A percentile compares a stretch with the other conserved stretches of the same genome.
Evolutionary conservation across 2,113 vertebrate species (phyloP).

Genomic region (Anser cygnoides): DNA sequence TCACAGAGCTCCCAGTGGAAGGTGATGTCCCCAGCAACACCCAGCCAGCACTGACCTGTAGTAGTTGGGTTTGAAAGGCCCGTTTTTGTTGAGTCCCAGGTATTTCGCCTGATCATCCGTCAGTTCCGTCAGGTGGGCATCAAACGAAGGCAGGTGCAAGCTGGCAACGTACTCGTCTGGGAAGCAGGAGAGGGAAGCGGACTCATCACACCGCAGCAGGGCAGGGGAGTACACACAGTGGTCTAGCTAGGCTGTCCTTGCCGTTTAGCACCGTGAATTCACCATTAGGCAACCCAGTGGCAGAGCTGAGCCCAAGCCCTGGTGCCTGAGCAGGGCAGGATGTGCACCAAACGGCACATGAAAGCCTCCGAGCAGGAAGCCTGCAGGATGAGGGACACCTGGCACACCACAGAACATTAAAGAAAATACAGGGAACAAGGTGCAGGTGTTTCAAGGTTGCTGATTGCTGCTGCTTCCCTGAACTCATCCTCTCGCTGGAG

Average conservation of each 20-base stretch:
- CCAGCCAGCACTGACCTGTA: slow-evolving; percentile 73
- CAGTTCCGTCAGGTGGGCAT: slow-evolving; percentile 86
- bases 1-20: too few species aligned
- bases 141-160: slow-evolving; percentile 85
- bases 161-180: slow-evolving; percentile 88
- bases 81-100: slow-evolving; percentile 88
- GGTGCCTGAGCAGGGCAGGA: not conserved
- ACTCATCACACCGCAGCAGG: not conserved
- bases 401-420: rapidly evolving
- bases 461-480: not conserved
- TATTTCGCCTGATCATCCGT: slow-evolving; percentile 87
- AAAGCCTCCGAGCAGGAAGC: not conserved
- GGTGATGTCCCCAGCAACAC: not conserved
- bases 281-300: rapidly evolving
- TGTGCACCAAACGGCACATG: not conserved
- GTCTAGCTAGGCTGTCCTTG: not conserved
- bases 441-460: rapidly evolving
- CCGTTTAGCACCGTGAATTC: rapidly evolving
- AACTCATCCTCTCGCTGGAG: not conserved
- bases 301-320: not conserved
- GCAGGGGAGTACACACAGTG: not conserved
- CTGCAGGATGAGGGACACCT: not conserved
- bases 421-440: not conserved
- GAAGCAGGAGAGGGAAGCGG: not conserved
- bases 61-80: slow-evolving; percentile 89